Evolutionary conservation across 2,113 vertebrate species (phyloP).

Genomic region (Hiodon tergisus): DNA sequence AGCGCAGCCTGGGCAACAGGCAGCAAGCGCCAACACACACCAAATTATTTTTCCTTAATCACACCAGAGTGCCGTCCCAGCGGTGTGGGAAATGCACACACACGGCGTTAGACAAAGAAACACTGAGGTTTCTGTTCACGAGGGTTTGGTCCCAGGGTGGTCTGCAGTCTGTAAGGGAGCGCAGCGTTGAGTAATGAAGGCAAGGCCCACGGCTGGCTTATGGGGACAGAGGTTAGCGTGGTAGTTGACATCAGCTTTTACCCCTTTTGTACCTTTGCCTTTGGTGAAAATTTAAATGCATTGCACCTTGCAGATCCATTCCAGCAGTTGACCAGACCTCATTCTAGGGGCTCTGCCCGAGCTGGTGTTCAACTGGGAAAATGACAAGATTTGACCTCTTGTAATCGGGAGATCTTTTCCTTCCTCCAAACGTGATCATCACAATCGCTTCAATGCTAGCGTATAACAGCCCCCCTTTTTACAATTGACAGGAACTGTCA

Average conservation of each 20-base stretch:
- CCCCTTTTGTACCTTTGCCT: constrained; percentile 10
- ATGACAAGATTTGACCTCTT: not conserved
- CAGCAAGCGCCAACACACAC: not conserved
- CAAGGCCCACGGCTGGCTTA: constrained; percentile 24
- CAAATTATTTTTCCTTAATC: constrained; percentile 14
- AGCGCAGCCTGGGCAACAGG: constrained; percentile 25
- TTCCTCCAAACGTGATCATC: constrained; percentile 13
- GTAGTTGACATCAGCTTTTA: constrained; percentile 40
- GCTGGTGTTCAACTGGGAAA: constrained; percentile 10
- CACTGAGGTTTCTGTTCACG: constrained; percentile 37
- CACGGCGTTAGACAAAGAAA: not conserved
- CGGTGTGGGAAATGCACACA: not conserved
- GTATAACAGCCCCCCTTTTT: not conserved
- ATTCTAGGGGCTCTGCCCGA: not conserved
- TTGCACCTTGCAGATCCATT: not conserved
- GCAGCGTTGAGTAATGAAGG: constrained; percentile 22
- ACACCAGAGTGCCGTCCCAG: constrained; percentile 20
- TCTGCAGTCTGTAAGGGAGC: not conserved
- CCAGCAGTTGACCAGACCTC: not conserved
- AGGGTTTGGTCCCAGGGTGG: constrained; percentile 38
- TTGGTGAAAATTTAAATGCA: not conserved
- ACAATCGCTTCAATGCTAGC: not conserved
- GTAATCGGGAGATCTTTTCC: constrained; percentile 9
- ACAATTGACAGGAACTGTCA: not conserved
- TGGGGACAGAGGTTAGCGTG: constrained; percentile 31